These are phyloP conservation scores for Anisognathus igniventris DNA, from an alignment of 2,797 vertebrate species.

Conservation along the genomic window DNA sequence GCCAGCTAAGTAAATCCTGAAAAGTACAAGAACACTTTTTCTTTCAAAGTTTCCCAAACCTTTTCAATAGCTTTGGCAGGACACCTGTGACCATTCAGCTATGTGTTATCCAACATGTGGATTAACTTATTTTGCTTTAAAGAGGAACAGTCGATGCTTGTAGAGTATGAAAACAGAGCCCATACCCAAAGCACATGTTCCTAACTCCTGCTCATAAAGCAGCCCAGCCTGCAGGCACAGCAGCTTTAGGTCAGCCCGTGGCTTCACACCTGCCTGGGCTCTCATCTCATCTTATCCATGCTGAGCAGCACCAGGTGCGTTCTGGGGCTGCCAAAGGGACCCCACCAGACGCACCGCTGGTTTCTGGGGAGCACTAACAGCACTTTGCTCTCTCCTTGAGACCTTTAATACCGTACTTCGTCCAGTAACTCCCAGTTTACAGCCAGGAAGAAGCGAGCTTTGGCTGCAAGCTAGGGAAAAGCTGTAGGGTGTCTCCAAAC, in stretches of 20 bases:
- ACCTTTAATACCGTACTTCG: not conserved
- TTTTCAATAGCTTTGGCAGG: not conserved
- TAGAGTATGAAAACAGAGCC: accelerated
- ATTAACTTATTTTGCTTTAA: not conserved
- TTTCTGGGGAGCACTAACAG: not conserved
- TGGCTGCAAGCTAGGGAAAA: accelerated
- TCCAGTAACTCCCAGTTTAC: accelerated
- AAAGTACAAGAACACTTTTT: not conserved
- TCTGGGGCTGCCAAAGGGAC: not conserved
- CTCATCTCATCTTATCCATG: not conserved
- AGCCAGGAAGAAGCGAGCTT: not conserved
- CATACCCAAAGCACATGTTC: not conserved
- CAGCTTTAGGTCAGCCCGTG: accelerated
- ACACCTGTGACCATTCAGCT: not conserved
- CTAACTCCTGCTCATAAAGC: not conserved
- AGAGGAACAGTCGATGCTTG: not conserved
- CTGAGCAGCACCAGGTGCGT: accelerated
- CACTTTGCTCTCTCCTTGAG: not conserved
- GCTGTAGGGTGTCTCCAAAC: not conserved
- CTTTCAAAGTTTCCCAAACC: not conserved
- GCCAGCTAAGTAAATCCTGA: not conserved
- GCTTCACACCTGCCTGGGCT: not conserved
- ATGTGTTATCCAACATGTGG: accelerated
- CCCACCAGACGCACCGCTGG: accelerated
- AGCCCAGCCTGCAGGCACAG: accelerated